These are phyloP conservation scores for Zenarchopterus dispar DNA, from an alignment of 2,797 vertebrate species.

Conservation along the genomic window DNA sequence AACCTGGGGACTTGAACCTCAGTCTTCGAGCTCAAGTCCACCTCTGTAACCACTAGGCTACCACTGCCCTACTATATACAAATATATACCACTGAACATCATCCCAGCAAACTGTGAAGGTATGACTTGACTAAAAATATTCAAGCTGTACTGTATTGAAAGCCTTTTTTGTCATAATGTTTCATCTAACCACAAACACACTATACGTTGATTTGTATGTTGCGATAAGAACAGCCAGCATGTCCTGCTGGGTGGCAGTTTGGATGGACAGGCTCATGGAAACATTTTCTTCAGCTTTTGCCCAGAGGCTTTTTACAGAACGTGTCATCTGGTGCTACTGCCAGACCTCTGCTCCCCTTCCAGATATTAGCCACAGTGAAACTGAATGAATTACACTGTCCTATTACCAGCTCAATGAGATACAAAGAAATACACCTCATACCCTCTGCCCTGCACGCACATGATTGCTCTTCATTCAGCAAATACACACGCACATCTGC, in stretches of 20 bases:
- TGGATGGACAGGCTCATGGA: slow-evolving; percentile 26
- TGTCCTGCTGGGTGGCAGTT: slow-evolving; percentile 2
- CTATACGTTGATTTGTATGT: too few species aligned
- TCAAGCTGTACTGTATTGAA: too few species aligned
- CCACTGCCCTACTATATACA: too few species aligned
- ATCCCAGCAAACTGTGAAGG: too few species aligned
- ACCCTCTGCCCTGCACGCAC: neutral
- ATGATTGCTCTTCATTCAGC: neutral
- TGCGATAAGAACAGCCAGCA: neutral
- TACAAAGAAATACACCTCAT: slow-evolving; percentile 5
- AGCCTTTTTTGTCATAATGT: neutral
- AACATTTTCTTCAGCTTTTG: slow-evolving; percentile 13
- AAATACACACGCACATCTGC: neutral
- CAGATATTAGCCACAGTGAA: slow-evolving; percentile 11
- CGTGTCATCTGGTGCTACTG: slow-evolving; percentile 25
- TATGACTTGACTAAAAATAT: too few species aligned
- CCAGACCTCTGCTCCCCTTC: slow-evolving; percentile 24
- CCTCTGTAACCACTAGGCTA: too few species aligned
- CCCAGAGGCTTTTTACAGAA: slow-evolving; percentile 31
- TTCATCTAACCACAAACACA: neutral
- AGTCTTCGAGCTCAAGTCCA: too few species aligned
- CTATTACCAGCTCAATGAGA: neutral
- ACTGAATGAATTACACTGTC: slow-evolving; percentile 4
- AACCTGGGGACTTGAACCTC: too few species aligned
- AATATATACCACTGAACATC: too few species aligned